Evolutionary conservation across 1,140 invertebrate genomes (phyloP).

Genomic region (Lordiphosa mommai): DNA sequence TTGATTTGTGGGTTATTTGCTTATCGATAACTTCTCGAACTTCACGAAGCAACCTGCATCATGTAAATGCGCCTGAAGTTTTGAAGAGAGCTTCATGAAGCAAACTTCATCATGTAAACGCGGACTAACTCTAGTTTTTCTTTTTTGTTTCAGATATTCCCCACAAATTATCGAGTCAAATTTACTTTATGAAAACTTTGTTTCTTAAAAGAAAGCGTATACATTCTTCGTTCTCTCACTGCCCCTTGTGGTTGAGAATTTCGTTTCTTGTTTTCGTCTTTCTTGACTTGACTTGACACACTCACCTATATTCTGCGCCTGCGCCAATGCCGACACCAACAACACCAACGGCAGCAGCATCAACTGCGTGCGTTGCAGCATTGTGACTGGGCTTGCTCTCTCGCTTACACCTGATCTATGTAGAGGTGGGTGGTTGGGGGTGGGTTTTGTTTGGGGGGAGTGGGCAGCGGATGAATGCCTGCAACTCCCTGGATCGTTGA

Average conservation of each 20-base stretch:
- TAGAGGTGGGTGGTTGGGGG: not conserved
- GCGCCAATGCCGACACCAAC: constrained; percentile 37
- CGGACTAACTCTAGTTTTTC: too few species aligned
- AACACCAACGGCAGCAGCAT: constrained; percentile 15
- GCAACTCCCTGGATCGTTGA: too few species aligned
- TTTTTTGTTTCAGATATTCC: too few species aligned
- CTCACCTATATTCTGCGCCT: constrained; percentile 76
- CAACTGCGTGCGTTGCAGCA: constrained; percentile 62
- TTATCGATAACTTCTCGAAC: too few species aligned
- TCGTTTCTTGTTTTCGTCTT: constrained; percentile 38
- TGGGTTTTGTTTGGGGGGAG: constrained; percentile 7
- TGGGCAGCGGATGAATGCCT: not conserved
- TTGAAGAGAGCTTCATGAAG: too few species aligned
- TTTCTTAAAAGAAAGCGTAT: constrained; percentile 13
- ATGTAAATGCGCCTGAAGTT: too few species aligned
- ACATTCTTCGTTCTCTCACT: constrained; percentile 6
- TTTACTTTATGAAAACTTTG: too few species aligned
- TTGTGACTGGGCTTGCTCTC: constrained; percentile 25
- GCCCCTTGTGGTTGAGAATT: constrained; percentile 10
- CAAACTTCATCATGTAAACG: too few species aligned
- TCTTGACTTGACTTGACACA: constrained; percentile 71
- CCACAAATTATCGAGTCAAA: too few species aligned
- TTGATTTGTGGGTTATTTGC: too few species aligned
- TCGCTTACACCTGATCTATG: constrained; percentile 21
- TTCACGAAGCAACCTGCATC: too few species aligned